These are phyloP conservation scores for Rhynchotus rufescens DNA, from an alignment of 2,797 vertebrate genomes.

Conservation along the genomic window DNA sequence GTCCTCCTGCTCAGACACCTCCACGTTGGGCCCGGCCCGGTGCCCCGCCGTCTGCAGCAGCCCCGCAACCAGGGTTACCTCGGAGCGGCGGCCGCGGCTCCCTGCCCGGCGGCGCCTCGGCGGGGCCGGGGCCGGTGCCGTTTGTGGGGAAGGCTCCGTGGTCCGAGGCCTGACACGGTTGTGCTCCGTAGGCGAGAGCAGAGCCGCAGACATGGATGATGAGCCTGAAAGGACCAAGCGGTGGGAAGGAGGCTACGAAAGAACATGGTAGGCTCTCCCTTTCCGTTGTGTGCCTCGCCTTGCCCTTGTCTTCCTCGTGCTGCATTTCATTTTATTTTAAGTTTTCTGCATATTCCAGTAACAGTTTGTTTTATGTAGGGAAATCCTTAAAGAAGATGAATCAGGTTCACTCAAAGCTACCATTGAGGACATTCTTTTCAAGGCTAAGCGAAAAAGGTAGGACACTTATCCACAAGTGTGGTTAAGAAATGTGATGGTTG, in stretches of 20 bases:
- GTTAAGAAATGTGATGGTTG: rapidly evolving
- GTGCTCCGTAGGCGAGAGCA: not conserved
- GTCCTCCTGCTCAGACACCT: too few relatives aligned
- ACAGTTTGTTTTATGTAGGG: slow-evolving; percentile 78
- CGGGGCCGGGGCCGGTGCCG: not conserved
- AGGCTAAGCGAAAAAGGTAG: slow-evolving; percentile 94
- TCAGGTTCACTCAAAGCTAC: slow-evolving; percentile 94
- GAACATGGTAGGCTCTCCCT: slow-evolving; percentile 88
- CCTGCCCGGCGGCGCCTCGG: not conserved
- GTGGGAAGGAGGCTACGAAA: slow-evolving; percentile 97
- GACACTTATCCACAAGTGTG: rapidly evolving
- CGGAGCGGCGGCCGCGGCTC: too few relatives aligned
- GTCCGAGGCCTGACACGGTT: not conserved
- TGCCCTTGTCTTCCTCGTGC: not conserved
- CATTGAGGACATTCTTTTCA: slow-evolving; percentile 95
- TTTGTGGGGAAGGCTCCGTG: not conserved
- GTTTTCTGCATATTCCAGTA: not conserved
- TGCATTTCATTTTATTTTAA: too few relatives aligned
- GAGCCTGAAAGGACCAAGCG: slow-evolving; percentile 94
- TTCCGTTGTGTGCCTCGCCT: not conserved
- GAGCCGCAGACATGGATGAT: slow-evolving; percentile 88
- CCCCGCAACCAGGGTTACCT: too few relatives aligned
- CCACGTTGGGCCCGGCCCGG: too few relatives aligned
- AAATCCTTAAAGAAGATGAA: slow-evolving; percentile 96
- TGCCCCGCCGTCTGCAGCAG: too few relatives aligned